These are phyloP conservation scores for Syngnathus scovelli DNA, from an alignment of 2,113 vertebrate genomes.

Conservation along the genomic window DNA sequence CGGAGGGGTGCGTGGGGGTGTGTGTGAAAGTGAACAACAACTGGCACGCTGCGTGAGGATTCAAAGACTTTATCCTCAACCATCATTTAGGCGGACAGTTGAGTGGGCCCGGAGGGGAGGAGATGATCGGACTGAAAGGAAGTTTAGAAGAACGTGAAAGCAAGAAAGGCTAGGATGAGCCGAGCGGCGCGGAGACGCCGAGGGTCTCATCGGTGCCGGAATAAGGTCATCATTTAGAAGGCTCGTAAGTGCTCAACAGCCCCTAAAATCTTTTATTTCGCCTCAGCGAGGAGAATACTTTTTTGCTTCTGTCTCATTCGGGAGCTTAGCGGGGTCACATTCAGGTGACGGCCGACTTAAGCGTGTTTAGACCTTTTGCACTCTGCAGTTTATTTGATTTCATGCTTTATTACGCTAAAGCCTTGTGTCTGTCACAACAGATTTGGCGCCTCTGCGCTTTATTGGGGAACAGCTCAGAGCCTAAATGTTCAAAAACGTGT, in stretches of 20 bases:
- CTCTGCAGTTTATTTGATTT: conserved; percentile 16
- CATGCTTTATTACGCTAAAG: conserved; percentile 24
- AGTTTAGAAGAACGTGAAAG: conserved; percentile 44
- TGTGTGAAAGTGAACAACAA: conserved; percentile 12
- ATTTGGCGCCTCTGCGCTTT: neutral
- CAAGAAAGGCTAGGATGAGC: conserved; percentile 46
- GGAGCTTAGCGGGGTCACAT: conserved; percentile 16
- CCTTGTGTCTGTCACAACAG: neutral
- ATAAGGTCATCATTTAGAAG: conserved; percentile 18
- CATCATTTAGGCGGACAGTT: neutral
- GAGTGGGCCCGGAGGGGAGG: conserved; percentile 3
- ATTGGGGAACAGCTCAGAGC: neutral
- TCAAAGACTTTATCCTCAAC: conserved; percentile 22
- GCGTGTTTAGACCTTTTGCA: conserved; percentile 26
- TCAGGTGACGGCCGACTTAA: conserved; percentile 24
- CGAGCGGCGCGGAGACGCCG: conserved; percentile 21
- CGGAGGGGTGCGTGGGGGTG: neutral
- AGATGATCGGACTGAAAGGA: conserved; percentile 50
- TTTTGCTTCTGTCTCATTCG: conserved; percentile 9
- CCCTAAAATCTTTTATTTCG: conserved; percentile 2
- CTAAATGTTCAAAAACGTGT: neutral
- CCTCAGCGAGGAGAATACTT: neutral
- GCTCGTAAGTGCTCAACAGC: conserved; percentile 23
- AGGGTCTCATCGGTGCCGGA: conserved; percentile 7
- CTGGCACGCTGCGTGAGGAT: neutral